Conservation (phyloP, 2,797 vertebrate species). For the Chromis chromis region DNA sequence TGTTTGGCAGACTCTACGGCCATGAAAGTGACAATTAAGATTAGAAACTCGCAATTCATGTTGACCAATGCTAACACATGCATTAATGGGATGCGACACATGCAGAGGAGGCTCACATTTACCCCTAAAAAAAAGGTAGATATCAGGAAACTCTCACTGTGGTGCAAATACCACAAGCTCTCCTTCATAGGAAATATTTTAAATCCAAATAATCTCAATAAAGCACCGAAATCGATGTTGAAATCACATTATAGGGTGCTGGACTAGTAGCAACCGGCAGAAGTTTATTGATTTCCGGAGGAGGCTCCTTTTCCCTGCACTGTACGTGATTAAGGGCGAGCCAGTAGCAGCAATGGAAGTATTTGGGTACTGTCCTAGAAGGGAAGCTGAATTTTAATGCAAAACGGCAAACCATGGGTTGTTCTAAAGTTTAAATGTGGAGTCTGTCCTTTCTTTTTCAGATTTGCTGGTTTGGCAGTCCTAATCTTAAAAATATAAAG, state of each 20-base stretch:
- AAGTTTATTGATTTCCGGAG: too few relatives aligned
- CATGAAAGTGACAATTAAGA: constrained; percentile 9
- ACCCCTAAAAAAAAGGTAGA: background rate
- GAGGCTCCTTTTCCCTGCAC: too few relatives aligned
- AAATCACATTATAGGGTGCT: background rate
- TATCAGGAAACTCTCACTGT: background rate
- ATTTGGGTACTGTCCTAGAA: too few relatives aligned
- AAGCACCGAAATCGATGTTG: background rate
- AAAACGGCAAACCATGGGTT: too few relatives aligned
- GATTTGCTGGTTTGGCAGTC: too few relatives aligned
- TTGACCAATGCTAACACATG: background rate
- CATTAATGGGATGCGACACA: background rate
- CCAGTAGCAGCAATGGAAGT: too few relatives aligned
- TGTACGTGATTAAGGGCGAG: too few relatives aligned
- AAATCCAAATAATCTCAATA: background rate
- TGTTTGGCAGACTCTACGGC: constrained; percentile 12
- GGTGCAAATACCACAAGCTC: background rate
- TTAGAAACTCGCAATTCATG: background rate
- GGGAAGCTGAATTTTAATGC: too few relatives aligned
- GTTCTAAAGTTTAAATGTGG: too few relatives aligned
- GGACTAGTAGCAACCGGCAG: too few relatives aligned
- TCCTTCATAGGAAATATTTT: background rate
- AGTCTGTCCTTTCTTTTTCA: too few relatives aligned
- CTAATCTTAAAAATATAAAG: too few relatives aligned
- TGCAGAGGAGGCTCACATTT: background rate